Percentiles rank a stretch among this genome's conserved stretches.
Conservation (phyloP, 2,113 vertebrate species). For the Polypterus bichir region DNA sequence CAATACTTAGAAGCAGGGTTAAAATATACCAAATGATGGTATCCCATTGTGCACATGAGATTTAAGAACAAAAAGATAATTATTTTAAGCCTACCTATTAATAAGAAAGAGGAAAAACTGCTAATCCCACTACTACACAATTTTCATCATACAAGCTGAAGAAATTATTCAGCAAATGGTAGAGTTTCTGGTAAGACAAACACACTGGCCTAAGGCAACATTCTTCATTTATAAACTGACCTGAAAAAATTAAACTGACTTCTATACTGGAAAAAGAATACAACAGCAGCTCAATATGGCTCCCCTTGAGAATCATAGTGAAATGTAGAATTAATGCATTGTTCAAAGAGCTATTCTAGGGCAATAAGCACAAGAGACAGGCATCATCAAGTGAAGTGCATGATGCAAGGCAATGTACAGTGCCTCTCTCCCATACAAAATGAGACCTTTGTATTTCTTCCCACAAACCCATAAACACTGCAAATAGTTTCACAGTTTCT, state of each 20-base stretch:
- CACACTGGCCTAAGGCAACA: constrained; percentile 27
- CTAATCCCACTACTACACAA: no score
- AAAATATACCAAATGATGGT: no score
- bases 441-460: constrained; percentile 17
- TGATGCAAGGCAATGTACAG: constrained; percentile 35
- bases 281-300: constrained; percentile 22
- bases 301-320: constrained; percentile 32
- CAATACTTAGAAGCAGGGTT: no score
- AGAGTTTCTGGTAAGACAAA: constrained; percentile 12
- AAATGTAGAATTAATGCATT: constrained; percentile 32
- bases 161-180: no score
- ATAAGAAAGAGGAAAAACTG: no score
- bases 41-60: no score
- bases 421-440: constrained; percentile 41
- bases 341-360: constrained; percentile 28
- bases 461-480: no score
- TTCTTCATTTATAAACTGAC: constrained; percentile 34
- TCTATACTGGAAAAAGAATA: constrained; percentile 41
- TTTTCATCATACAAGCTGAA: no score
- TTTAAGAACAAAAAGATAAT: no score
- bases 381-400: constrained; percentile 45
- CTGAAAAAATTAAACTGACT: constrained; percentile 51
- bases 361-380: constrained; percentile 46
- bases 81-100: no score
- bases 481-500: no score